Evolutionary conservation across 2,797 vertebrate genomes (phyloP).

Genomic region (Pipistrellus pygmaeus): DNA sequence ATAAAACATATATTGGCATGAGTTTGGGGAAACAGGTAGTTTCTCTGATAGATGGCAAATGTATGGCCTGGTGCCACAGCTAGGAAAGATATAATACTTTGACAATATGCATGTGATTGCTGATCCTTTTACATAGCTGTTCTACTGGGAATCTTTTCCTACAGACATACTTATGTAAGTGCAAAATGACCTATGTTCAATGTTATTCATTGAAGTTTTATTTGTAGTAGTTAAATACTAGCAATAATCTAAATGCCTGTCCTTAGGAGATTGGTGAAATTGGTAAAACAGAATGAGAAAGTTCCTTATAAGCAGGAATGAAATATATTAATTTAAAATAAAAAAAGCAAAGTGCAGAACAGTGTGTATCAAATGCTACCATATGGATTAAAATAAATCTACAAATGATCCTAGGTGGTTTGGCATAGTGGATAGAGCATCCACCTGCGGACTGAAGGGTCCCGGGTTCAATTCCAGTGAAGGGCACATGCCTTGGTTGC

Average conservation of each 20-base stretch:
- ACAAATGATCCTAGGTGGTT: not conserved
- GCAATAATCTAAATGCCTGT: not conserved
- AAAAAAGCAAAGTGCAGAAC: not conserved
- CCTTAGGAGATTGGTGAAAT: not conserved
- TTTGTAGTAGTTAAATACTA: slow-evolving; percentile 14
- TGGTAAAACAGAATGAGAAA: not conserved
- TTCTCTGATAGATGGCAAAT: not conserved
- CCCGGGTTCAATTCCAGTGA: not conserved
- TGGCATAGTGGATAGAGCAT: not conserved
- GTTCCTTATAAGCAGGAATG: not conserved
- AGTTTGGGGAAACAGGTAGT: not conserved
- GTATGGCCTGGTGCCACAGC: not conserved
- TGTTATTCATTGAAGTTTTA: slow-evolving; percentile 11
- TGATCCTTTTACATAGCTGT: not conserved
- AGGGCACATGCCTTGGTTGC: not conserved
- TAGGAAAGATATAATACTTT: not conserved
- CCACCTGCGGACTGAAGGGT: not conserved
- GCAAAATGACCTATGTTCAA: not conserved
- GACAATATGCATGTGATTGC: not conserved
- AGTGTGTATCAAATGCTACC: not conserved
- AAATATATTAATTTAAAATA: not conserved
- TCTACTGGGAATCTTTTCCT: not conserved
- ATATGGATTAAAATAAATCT: not conserved
- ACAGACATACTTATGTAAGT: not conserved
- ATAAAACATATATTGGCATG: not conserved